Conservation (phyloP, 2,888 invertebrate species). For the Augiades crinisus region DNA sequence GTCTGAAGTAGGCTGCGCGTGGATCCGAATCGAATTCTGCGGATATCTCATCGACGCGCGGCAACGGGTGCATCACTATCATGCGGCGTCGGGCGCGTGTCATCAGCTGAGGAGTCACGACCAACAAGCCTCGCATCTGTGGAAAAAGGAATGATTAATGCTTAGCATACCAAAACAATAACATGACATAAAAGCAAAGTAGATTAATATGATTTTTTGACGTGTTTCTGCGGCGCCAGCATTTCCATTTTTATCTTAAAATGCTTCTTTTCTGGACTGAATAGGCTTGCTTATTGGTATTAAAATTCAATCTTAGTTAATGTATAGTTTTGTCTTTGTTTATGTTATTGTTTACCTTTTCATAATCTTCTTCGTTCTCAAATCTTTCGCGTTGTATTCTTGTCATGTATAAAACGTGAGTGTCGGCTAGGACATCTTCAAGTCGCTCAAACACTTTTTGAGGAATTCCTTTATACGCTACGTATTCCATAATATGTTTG, state of each 20-base stretch:
- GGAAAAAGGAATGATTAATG: constrained; percentile 35
- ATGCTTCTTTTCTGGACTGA: no score
- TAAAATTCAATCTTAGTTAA: no score
- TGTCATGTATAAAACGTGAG: constrained; percentile 99
- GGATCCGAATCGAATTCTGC: constrained; percentile 97
- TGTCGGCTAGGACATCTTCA: constrained; percentile 93
- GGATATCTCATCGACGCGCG: constrained; percentile 96
- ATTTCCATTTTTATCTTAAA: no score
- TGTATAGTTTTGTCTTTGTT: no score
- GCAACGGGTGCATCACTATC: constrained; percentile 98
- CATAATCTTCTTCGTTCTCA: constrained; percentile 89
- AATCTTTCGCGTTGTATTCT: constrained; percentile 98
- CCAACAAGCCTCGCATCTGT: constrained; percentile 92
- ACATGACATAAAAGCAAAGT: background rate
- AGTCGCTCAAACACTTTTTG: constrained; percentile 88
- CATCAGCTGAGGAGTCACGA: constrained; percentile 98
- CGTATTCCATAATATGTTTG: constrained; percentile 88
- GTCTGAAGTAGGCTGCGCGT: constrained; percentile 98
- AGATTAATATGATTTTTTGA: no score
- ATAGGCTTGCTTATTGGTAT: no score
- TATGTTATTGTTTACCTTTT: constrained; percentile 86
- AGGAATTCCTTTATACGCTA: constrained; percentile 88
- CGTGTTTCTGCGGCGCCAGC: no score
- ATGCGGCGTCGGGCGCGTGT: constrained; percentile 95
- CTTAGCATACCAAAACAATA: background rate